Conservation (phyloP, 1,140 invertebrate genomes). For the Neodiprion lecontei region DNA sequence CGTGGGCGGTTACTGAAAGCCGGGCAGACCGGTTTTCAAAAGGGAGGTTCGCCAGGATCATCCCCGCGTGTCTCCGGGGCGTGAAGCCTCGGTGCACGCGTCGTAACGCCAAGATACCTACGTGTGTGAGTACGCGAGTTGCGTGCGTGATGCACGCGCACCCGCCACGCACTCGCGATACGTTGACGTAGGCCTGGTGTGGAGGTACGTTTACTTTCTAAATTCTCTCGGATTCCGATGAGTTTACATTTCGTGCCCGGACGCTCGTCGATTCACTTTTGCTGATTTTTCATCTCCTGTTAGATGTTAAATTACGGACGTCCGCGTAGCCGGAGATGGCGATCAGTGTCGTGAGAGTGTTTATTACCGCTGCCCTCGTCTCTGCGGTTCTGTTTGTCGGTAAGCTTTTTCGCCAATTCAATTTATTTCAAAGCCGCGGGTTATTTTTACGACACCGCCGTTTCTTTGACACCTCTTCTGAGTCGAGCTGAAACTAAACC, state of each 20-base stretch:
- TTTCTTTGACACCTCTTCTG: neutral
- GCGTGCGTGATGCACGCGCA: too few species aligned
- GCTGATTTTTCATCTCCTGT: constrained; percentile 46
- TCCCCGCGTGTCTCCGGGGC: neutral
- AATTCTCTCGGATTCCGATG: constrained; percentile 47
- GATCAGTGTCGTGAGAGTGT: constrained; percentile 48
- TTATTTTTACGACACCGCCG: neutral
- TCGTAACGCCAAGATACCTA: neutral
- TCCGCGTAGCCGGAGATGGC: constrained; percentile 55
- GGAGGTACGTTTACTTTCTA: constrained; percentile 47
- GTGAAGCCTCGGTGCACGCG: neutral
- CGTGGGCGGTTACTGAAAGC: neutral
- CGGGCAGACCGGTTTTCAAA: neutral
- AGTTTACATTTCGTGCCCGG: constrained; percentile 47
- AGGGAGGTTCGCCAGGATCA: neutral
- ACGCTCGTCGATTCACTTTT: constrained; percentile 45
- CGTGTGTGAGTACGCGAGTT: too few species aligned
- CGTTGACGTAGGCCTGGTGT: neutral
- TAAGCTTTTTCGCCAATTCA: neutral
- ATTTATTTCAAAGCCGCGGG: neutral
- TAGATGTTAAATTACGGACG: constrained; percentile 58
- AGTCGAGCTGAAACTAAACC: constrained; percentile 10
- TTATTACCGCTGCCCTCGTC: constrained; percentile 31
- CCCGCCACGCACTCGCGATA: neutral
- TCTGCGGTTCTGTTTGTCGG: neutral